phyloP scores from a whole-genome alignment of 2,113 vertebrate species.

The Anolis carolinensis region DNA sequence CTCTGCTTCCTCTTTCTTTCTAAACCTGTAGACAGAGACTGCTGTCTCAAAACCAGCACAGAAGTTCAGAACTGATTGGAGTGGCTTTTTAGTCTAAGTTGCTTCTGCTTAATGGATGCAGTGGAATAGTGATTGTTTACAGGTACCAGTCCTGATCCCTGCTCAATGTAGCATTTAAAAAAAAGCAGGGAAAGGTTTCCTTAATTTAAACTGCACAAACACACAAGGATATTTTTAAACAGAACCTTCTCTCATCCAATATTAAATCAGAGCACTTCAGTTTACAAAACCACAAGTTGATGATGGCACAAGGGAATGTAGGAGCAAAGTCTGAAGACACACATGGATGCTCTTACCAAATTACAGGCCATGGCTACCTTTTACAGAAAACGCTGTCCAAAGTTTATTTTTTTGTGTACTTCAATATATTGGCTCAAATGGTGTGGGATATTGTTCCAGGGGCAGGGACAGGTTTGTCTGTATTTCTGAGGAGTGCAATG shows the following conservation, averaged over 20 bases:
- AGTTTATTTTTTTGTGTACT: constrained; percentile 67
- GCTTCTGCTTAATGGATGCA: constrained; percentile 78
- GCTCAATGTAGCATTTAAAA: constrained; percentile 83
- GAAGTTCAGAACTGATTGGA: constrained; percentile 80
- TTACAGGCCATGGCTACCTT: constrained; percentile 73
- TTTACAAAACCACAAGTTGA: constrained; percentile 77
- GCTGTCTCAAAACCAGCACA: constrained; percentile 84
- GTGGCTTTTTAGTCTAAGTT: constrained; percentile 79
- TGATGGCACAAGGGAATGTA: constrained; percentile 74
- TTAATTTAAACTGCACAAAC: constrained; percentile 83
- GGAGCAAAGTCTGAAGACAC: constrained; percentile 63
- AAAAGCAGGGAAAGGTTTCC: constrained; percentile 77
- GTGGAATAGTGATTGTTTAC: constrained; percentile 87
- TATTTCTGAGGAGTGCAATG: constrained; percentile 57
- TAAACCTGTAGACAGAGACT: constrained; percentile 78
- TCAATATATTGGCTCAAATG: constrained; percentile 57
- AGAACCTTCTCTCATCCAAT: constrained; percentile 77
- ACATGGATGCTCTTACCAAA: constrained; percentile 64
- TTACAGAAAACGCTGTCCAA: constrained; percentile 64
- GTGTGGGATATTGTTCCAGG: constrained; percentile 37
- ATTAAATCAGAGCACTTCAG: constrained; percentile 83
- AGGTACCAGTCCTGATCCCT: constrained; percentile 84
- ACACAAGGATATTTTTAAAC: constrained; percentile 75
- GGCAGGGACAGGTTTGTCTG: constrained; percentile 63
- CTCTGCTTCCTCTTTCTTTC: constrained; percentile 76